Base-by-base conservation (phyloP, 2,888 invertebrate genomes). In the Periphyllus acericola region DNA sequence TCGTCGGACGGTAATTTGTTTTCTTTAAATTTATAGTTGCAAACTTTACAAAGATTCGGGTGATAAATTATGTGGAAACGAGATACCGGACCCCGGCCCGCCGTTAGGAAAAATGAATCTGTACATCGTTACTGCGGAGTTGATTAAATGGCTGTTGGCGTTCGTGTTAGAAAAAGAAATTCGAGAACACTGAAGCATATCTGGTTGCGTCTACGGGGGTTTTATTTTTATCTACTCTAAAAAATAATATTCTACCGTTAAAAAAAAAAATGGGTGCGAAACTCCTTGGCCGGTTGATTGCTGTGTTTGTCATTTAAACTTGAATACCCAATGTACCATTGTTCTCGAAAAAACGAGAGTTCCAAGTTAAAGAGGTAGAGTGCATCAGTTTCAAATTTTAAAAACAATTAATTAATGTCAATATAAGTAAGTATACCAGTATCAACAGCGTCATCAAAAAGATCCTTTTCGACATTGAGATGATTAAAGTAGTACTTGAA, bases 41-140 rank as follows among this genome's bases (percentile, higher is more conserved):
- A 68, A 80, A 74, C 40, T 74, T 36, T 74, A 32, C 72, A 79
- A 60, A 86, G 72, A 80, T 72, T 81, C 46, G 19, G 60, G 46
- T 75, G 81, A 87, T 87, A 80, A 81, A 80, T 87, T 87, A 87
- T 81, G 66, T 40, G 60, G 87, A 87, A 87, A 87, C 40, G 32
- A 74, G 87, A 87, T 74, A 81, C 87, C 46, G 14, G 19, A 32
- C 29, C 25, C 25, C 71, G 71, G 32, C 32, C 14, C 36, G 55
- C 11, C 66, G 40, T 80, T 81, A 32, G 74, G 74, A 87, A 81
- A 87, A 72, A 81, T 75, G 40, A 74, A 87, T 74, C 81, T 66
- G 40, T 25, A 34, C 25, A 32, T 87, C 74, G 81, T 81, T 87
- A 79, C 55, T n/a, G 6, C 5, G 40, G 32, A 66, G 80, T 81